These are phyloP conservation scores for Tenthredo distinguenda DNA, from an alignment of 2,888 invertebrate species.

Conservation along the genomic window DNA sequence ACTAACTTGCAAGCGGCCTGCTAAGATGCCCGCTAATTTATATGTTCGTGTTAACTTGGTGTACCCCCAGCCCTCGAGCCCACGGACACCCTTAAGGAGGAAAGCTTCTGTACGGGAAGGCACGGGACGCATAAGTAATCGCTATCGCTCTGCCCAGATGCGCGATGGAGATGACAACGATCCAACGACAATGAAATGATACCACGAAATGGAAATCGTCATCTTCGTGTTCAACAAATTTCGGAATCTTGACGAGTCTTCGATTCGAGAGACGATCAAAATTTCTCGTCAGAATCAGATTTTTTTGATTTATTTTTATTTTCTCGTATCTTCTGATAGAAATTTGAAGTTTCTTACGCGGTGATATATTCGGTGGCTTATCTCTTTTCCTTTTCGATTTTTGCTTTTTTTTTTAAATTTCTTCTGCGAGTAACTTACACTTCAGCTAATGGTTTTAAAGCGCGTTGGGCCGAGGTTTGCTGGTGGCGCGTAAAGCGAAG, in stretches of 20 bases:
- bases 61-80: conserved; percentile 60
- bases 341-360: background rate
- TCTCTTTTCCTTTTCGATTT: background rate
- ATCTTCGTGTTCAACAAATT: background rate
- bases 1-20: conserved; percentile 78
- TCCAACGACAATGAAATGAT: conserved; percentile 4
- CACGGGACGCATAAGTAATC: conserved; percentile 77
- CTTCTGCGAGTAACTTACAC: background rate
- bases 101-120: conserved; percentile 73
- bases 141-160: conserved; percentile 74
- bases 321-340: too few relatives aligned
- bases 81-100: conserved; percentile 60
- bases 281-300: background rate
- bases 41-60: conserved; percentile 77
- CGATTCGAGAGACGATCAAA: background rate
- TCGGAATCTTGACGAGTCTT: background rate
- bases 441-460: conserved; percentile 11
- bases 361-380: background rate
- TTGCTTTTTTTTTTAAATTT: background rate
- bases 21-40: conserved; percentile 78
- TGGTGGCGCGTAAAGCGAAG: background rate
- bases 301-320: too few relatives aligned
- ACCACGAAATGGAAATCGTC: background rate
- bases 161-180: conserved; percentile 43
- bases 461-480: conserved; percentile 19